Conservation (phyloP, 2,113 vertebrate species). For the Chlorodrepanis virens region DNA sequence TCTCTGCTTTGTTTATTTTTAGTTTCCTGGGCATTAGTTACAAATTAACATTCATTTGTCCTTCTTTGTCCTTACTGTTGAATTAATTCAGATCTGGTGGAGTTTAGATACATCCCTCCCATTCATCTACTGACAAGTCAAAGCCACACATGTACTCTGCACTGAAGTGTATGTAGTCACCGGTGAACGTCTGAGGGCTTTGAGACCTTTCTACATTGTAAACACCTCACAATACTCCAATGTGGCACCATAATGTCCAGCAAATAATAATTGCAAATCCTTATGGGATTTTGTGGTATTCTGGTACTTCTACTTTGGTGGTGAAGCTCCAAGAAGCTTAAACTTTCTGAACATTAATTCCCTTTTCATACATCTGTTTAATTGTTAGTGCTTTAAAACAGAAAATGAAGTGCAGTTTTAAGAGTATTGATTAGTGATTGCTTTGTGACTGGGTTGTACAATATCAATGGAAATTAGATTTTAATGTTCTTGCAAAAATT, state of each 20-base stretch:
- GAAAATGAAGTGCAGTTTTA: neutral
- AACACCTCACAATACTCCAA: neutral
- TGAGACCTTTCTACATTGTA: neutral
- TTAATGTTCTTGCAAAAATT: conserved; percentile 9
- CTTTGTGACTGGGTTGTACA: conserved; percentile 13
- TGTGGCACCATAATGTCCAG: neutral
- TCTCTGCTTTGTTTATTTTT: conserved; percentile 4
- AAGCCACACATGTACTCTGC: neutral
- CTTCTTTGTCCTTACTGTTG: conserved; percentile 27
- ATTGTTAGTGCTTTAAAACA: neutral
- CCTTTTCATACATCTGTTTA: neutral
- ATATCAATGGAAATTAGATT: neutral
- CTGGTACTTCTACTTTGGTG: neutral
- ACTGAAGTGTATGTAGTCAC: neutral
- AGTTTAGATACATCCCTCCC: neutral
- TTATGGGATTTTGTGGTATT: neutral
- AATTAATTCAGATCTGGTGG: conserved; percentile 35
- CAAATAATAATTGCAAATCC: neutral
- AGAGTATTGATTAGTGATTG: neutral
- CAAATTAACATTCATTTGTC: conserved; percentile 58
- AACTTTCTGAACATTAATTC: neutral
- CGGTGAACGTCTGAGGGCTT: neutral
- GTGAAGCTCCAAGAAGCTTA: neutral
- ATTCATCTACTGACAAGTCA: conserved; percentile 15
- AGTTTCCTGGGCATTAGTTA: conserved; percentile 39